Base-by-base conservation (phyloP, 2,113 vertebrate genomes). In the Myotis brandtii region DNA sequence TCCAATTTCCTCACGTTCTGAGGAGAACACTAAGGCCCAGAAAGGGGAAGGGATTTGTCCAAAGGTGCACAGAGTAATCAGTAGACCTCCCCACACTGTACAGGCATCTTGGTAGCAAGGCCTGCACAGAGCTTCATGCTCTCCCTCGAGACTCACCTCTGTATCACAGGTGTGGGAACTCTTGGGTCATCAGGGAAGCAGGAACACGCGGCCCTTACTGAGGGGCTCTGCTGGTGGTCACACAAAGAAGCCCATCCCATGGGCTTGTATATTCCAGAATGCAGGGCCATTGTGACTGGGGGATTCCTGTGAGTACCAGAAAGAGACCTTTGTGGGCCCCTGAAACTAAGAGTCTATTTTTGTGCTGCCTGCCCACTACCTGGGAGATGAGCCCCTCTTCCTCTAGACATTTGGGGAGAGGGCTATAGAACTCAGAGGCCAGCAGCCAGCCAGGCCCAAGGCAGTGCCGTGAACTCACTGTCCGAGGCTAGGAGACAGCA, bases 31-130 rank as follows among this genome's bases (percentile, higher is more conserved):
- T 64, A 27, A 95, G 88, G 48, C 64, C 64, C 86, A 87, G 69
- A 95, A 96, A 80, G 46, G 66, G 83, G 48, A 95, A 92, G 54
- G 27, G 72, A 88, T 95, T 93, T 94, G 56, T 88, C 34, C 43
- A 96, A 48, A 94, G 67, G 66, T 94, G 20, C 48, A 69, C 30
- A 94, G 77, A 93, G 21, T 91, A 77, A 77, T 97, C 77, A 72
- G 20, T 85, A 85, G 89, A 37, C 67, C 46, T 89, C 48, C 70
- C 34, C 8, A 2, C 48, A 94, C 67, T 96, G 73, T 95, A 46
- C 37, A 81, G 72, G 46, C 40, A 89, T 88, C 86, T 91, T 93
- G 77, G 67, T 86, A 94, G 59, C 76, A 94, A 89, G 82, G 72
- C 21, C 72, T 95, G 10, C 0, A 1, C 37, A 77, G 52, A 86